phyloP scores from a whole-genome alignment of 2,113 vertebrate species.

The Sapayoa aenigma region DNA sequence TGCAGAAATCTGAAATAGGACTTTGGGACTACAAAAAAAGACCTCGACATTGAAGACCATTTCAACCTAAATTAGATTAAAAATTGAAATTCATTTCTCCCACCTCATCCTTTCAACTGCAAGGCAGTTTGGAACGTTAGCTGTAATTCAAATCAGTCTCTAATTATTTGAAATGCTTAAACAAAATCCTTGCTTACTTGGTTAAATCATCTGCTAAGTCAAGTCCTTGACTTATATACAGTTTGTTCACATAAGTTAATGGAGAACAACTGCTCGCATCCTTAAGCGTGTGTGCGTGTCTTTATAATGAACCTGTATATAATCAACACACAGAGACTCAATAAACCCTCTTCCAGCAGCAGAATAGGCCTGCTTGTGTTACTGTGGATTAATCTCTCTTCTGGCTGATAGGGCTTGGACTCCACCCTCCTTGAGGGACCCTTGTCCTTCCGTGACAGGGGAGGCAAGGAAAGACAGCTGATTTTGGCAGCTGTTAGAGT shows the following conservation, averaged over 20 bases:
- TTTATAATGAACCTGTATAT: neutral
- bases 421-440: neutral
- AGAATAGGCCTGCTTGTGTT: neutral
- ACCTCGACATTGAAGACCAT: neutral
- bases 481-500: slow-evolving; percentile 23
- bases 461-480: neutral
- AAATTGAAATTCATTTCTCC: neutral
- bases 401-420: neutral
- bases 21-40: neutral
- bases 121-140: neutral
- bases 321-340: neutral
- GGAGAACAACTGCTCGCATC: slow-evolving; percentile 19
- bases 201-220: neutral
- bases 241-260: slow-evolving; percentile 3
- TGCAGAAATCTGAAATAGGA: neutral
- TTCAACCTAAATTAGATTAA: neutral
- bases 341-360: neutral
- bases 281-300: neutral
- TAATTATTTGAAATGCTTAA: slow-evolving; percentile 15
- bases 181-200: neutral
- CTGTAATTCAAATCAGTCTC: neutral
- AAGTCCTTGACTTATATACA: slow-evolving; percentile 7
- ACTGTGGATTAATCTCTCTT: neutral
- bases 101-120: neutral
- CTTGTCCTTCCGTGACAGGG: neutral